Conservation (phyloP, 2,888 invertebrate species). For the Latrodectus hesperus region DNA sequence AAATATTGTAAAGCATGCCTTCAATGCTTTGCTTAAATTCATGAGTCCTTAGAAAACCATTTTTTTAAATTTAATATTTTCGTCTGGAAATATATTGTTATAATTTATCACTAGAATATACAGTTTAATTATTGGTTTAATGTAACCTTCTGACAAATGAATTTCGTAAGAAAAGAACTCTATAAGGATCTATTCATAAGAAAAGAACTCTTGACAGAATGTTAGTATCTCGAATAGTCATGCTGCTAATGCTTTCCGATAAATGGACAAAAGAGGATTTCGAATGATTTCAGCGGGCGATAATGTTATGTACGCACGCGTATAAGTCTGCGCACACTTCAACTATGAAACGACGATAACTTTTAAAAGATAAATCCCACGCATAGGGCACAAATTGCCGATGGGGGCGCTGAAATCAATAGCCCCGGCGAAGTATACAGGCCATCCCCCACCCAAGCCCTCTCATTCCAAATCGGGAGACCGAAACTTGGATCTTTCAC, state of each 20-base stretch:
- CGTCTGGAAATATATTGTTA: no score
- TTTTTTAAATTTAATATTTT: no score
- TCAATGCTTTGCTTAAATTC: no score
- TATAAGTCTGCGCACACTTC: conserved; percentile 41
- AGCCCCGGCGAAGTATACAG: conserved; percentile 45
- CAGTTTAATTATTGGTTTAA: no score
- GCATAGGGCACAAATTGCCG: conserved; percentile 21
- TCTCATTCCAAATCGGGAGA: conserved; percentile 37
- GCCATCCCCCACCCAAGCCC: conserved; percentile 7
- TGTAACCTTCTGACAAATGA: no score
- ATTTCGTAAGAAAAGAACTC: no score
- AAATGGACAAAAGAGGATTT: neutral
- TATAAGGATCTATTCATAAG: no score
- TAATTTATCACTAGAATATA: no score
- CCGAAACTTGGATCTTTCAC: conserved; percentile 7
- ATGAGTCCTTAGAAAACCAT: no score
- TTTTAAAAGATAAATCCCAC: conserved; percentile 56
- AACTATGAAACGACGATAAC: conserved; percentile 43
- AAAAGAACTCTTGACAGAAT: no score
- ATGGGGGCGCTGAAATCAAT: conserved; percentile 63
- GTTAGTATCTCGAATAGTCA: no score
- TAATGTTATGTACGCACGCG: conserved; percentile 47
- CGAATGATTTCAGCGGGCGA: neutral
- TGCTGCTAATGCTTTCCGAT: neutral
- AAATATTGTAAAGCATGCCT: no score